Conservation (phyloP, 64 coral and sea anemone species). For the Dendronephthya gigantea region DNA sequence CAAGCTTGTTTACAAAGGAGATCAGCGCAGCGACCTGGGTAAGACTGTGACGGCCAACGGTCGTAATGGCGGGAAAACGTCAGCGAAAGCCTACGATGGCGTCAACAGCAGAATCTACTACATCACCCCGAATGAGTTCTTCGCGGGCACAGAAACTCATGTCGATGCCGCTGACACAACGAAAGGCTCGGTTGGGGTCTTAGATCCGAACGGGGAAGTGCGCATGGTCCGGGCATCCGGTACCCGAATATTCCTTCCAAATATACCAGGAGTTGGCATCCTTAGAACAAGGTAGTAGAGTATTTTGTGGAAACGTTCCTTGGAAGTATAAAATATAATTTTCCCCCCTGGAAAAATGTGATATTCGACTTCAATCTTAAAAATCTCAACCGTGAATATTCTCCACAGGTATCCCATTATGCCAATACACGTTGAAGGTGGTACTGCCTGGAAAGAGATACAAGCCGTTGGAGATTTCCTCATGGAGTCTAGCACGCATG, state of each 20-base stretch:
- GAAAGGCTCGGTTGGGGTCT: slow-evolving; percentile 55
- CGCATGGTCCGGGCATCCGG: slow-evolving; percentile 26
- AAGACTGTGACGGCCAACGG: slow-evolving; percentile 43
- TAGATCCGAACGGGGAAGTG: slow-evolving; percentile 26
- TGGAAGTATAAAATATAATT: no score
- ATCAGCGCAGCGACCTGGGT: background rate
- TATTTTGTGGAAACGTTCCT: no score
- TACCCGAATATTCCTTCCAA: slow-evolving; percentile 48
- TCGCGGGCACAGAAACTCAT: slow-evolving; percentile 47
- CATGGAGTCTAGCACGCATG: slow-evolving; percentile 40
- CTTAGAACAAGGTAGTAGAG: slow-evolving; percentile 3
- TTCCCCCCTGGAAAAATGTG: no score
- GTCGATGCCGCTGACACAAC: slow-evolving; percentile 70
- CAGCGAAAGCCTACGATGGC: slow-evolving; percentile 57
- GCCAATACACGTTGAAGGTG: slow-evolving; percentile 59
- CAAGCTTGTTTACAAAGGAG: slow-evolving; percentile 53
- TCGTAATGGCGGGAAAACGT: slow-evolving; percentile 50
- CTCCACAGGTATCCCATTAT: slow-evolving; percentile 52
- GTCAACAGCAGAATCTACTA: slow-evolving; percentile 64
- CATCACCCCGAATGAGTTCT: slow-evolving; percentile 59
- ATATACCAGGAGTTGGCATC: slow-evolving; percentile 28
- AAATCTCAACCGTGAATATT: no score
- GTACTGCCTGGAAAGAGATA: slow-evolving; percentile 54
- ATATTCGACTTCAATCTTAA: no score
- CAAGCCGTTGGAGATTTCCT: slow-evolving; percentile 45